A percentile compares a stretch with the other conserved stretches of the same genome.
phyloP scores from a whole-genome alignment of 2,797 vertebrate genomes.

The Leucoraja ocellata region DNA sequence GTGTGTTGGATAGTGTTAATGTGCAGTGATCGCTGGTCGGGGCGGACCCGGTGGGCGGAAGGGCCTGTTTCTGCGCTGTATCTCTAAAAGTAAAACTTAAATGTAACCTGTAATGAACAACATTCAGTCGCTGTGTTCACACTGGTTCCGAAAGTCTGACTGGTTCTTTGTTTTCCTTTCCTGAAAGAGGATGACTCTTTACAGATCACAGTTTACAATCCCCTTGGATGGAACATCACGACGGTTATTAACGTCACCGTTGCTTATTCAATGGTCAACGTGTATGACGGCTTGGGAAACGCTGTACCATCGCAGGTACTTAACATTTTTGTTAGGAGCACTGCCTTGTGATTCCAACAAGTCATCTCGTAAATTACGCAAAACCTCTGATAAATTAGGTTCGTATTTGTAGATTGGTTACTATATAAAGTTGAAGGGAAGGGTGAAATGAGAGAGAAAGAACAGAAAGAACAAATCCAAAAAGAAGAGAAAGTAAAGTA shows the following conservation, averaged over 20 bases:
- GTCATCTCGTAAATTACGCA: neutral
- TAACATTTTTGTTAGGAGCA: slow-evolving; percentile 36
- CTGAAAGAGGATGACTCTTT: neutral
- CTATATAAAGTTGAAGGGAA: too few relatives aligned
- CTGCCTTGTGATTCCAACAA: neutral
- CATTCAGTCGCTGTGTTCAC: too few relatives aligned
- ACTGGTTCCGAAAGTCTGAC: neutral
- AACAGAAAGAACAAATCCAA: too few relatives aligned
- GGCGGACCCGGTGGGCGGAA: too few relatives aligned
- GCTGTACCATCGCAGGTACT: slow-evolving; percentile 70
- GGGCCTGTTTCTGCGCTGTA: too few relatives aligned
- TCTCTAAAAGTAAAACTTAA: too few relatives aligned
- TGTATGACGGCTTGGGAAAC: slow-evolving; percentile 67
- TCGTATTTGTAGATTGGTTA: neutral
- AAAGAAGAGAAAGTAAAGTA: too few relatives aligned
- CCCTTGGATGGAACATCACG: slow-evolving; percentile 77
- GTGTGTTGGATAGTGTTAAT: too few relatives aligned
- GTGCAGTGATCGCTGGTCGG: too few relatives aligned
- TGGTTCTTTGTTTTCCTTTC: neutral
- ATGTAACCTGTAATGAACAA: neutral
- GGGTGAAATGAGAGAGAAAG: too few relatives aligned
- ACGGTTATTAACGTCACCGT: slow-evolving; percentile 67
- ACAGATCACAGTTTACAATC: slow-evolving; percentile 73
- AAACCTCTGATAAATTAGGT: neutral
- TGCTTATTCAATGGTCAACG: slow-evolving; percentile 48